Evolutionary conservation across 2,797 vertebrate genomes (phyloP), one percentile per base, ranked within the genome.

Genomic region (Galaxias olidus): DNA sequence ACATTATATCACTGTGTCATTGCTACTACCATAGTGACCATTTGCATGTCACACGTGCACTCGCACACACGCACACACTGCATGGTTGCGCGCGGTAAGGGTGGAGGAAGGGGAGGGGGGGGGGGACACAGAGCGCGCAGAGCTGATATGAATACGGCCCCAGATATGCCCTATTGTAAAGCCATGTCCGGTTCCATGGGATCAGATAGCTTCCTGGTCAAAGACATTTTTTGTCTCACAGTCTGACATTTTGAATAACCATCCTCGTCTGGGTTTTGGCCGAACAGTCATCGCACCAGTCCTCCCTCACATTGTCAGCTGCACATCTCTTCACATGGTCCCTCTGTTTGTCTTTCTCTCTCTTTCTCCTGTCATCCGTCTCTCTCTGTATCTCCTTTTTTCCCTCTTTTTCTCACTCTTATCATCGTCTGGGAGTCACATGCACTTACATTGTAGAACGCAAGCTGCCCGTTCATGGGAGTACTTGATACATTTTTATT

Each of bases 401-500:
- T 58, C 52, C 62, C 61, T 67, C 46, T 63, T 13, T 59, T 41
- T 59, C 73, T 89, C 86, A 86, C 86, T 91, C 87, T 91, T 89
- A 88, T 94, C 91, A 90, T 90, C 83, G 83, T 90, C 85, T 86
- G 85, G 86, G 86, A 86, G 90, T 94, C 90, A 89, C 90, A 89
- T 89, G 90, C 81, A 63, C 90, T 87, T 87, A 88, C 92, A 92
- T 92, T 87, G 85, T 88, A 91, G 91, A 91, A 93, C 94, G 93
- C 91, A 93, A 93, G 91, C 91, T 88, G 86, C 88, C 91, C 90
- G 87, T 91, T 90, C 91, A 87, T 88, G 87, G 90, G 90, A 88
- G 91, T 91, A 91, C 91, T 91, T 92, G 92, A 93, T 95, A 94
- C 93, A 94, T 95, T 91, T 94, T 93, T 93, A 94, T 96, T 96